A percentile compares a stretch with the other conserved stretches of the same genome.
phyloP scores from a whole-genome alignment of 2,113 vertebrate genomes.

The Sus scrofa region T2T-Sscrofa CM000814.6:46926001-46926500 shows the following conservation, averaged over 20 bases:
- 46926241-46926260: neutral
- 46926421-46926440: neutral
- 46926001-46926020: neutral
- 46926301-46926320: neutral
- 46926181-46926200: neutral
- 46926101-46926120: neutral
- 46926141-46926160: neutral
- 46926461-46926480: neutral
- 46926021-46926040: neutral
- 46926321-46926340: neutral
- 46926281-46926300: neutral
- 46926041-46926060: neutral
- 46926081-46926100: neutral
- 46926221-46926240: neutral
- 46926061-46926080: too few species aligned
- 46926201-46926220: neutral
- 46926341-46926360: neutral
- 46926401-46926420: neutral
- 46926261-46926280: neutral
- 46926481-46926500: neutral
- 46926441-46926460: neutral
- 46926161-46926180: neutral
- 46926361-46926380: neutral
- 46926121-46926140: neutral
- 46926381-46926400: neutral